Conservation (phyloP, 53 echinoderm and acorn worm species). For the Antedon mediterranea region DNA sequence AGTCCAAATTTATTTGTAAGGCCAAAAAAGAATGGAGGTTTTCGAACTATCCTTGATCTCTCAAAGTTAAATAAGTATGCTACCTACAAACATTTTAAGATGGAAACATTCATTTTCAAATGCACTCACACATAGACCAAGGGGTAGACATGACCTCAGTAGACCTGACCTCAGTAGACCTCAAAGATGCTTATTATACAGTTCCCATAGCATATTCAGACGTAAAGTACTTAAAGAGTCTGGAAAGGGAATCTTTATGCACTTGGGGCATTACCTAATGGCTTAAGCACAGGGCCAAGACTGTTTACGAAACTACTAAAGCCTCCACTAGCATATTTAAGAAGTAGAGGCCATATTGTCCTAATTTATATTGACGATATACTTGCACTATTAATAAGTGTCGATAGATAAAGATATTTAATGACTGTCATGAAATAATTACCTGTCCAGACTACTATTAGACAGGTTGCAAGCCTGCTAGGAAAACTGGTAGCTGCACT, state of each 20-base stretch:
- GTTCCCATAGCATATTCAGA: slow-evolving; percentile 7
- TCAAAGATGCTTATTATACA: slow-evolving; percentile 38
- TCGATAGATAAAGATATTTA: too few relatives aligned
- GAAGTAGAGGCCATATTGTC: slow-evolving; percentile 7
- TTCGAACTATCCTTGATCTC: neutral
- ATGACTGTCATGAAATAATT: neutral
- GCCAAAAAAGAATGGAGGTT: neutral
- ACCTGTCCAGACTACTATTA: neutral
- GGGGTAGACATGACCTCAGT: neutral
- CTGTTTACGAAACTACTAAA: slow-evolving; percentile 39
- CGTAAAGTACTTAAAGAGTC: slow-evolving; percentile 8
- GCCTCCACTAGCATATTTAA: slow-evolving; percentile 7
- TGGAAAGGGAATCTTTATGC: slow-evolving; percentile 25
- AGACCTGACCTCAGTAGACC: neutral
- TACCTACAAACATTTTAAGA: neutral
- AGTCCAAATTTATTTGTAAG: neutral
- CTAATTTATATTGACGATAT: slow-evolving; percentile 33
- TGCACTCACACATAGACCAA: neutral
- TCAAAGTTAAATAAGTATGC: neutral
- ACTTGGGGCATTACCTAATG: slow-evolving; percentile 27
- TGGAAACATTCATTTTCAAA: neutral
- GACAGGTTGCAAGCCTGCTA: slow-evolving; percentile 20
- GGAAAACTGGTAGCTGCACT: slow-evolving; percentile 34
- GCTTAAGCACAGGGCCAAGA: slow-evolving; percentile 23
- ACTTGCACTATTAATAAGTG: neutral